These are phyloP conservation scores for Galerucella pusilla DNA, from an alignment of 2,888 invertebrate species.

Conservation along the genomic window DNA sequence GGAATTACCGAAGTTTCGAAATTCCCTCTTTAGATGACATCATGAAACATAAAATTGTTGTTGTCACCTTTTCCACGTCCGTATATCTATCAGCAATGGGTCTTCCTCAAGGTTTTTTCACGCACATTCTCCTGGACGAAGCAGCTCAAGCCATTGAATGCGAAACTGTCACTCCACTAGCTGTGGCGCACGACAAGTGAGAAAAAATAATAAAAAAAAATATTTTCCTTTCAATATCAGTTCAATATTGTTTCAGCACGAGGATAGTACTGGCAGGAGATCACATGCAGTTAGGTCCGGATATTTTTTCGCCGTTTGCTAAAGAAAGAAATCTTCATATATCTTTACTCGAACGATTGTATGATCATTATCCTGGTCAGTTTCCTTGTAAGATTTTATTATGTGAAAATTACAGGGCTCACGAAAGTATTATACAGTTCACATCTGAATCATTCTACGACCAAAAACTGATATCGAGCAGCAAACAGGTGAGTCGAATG, in stretches of 20 bases:
- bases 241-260: slow-evolving; percentile 63
- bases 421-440: slow-evolving; percentile 82
- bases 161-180: slow-evolving; percentile 84
- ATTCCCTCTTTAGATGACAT: slow-evolving; percentile 79
- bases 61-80: slow-evolving; percentile 84
- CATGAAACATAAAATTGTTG: slow-evolving; percentile 76
- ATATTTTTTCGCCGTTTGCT: slow-evolving; percentile 80
- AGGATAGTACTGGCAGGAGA: slow-evolving; percentile 83
- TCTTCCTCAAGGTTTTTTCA: slow-evolving; percentile 76
- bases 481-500: slow-evolving; percentile 66
- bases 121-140: slow-evolving; percentile 87
- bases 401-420: slow-evolving; percentile 86
- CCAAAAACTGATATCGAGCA: slow-evolving; percentile 78
- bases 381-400: slow-evolving; percentile 83
- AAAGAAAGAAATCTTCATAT: slow-evolving; percentile 77
- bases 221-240: neutral
- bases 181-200: slow-evolving; percentile 72
- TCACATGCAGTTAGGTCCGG: slow-evolving; percentile 87
- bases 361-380: slow-evolving; percentile 76
- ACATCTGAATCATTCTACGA: slow-evolving; percentile 87
- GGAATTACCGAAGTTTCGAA: slow-evolving; percentile 71
- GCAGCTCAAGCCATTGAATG: slow-evolving; percentile 90
- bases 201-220: neutral
- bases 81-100: slow-evolving; percentile 78
- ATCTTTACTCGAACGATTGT: slow-evolving; percentile 81